phyloP scores from a whole-genome alignment of 1,140 invertebrate genomes.

The Sweltsa coloradensis region DNA sequence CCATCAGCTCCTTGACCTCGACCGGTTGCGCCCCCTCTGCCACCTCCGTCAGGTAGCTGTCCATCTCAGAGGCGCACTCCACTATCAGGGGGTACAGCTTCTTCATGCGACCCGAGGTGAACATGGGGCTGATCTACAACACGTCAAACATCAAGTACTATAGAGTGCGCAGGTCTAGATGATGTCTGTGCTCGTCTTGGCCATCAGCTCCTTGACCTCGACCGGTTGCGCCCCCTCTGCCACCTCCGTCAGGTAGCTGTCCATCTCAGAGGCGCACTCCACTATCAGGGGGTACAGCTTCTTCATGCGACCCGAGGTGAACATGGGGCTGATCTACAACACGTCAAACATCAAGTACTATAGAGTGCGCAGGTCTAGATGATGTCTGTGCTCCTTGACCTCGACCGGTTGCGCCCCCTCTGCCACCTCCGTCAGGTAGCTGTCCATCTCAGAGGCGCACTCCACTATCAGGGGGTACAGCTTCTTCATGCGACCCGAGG shows the following conservation, averaged over 20 bases:
- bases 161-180: constrained; percentile 43
- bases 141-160: too few relatives aligned
- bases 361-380: constrained; percentile 43
- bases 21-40: constrained; percentile 26
- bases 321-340: constrained; percentile 27
- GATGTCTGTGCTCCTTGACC: constrained; percentile 38
- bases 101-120: constrained; percentile 27
- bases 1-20: constrained; percentile 34
- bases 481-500: constrained; percentile 24
- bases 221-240: constrained; percentile 26
- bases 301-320: constrained; percentile 27
- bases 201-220: constrained; percentile 34
- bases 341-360: too few relatives aligned
- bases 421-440: constrained; percentile 24
- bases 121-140: constrained; percentile 27
- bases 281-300: constrained; percentile 22
- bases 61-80: constrained; percentile 30
- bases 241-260: constrained; percentile 25
- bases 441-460: constrained; percentile 30
- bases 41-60: constrained; percentile 25
- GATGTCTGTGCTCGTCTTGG: constrained; percentile 37
- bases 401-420: constrained; percentile 30
- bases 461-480: constrained; percentile 24
- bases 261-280: constrained; percentile 30
- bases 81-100: constrained; percentile 22